A percentile compares a stretch with the other conserved stretches of the same genome.
Evolutionary conservation across 1,140 invertebrate genomes (phyloP).

Genomic region (Drosophila nasuta): DNA sequence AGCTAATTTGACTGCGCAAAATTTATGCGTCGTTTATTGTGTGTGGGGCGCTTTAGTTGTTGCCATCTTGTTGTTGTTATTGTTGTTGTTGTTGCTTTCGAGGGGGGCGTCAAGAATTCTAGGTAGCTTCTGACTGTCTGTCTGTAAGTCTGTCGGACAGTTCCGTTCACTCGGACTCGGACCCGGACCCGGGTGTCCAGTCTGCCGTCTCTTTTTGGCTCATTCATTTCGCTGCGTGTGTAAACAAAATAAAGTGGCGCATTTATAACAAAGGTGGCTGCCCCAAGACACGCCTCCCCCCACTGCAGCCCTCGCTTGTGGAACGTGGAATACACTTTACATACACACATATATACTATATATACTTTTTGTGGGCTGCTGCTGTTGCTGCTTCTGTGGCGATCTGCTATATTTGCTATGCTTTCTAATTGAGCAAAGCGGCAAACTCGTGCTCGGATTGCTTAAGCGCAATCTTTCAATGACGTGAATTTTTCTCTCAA

Average conservation of each 20-base stretch:
- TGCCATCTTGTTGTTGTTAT: constrained; percentile 7
- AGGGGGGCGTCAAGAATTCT: constrained; percentile 16
- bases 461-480: constrained; percentile 48
- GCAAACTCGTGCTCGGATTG: constrained; percentile 68
- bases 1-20: constrained; percentile 74
- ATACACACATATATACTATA: background rate
- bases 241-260: constrained; percentile 81
- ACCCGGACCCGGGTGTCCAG: background rate
- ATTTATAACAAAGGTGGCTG: constrained; percentile 78
- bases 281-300: constrained; percentile 27
- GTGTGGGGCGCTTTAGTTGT: constrained; percentile 5
- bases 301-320: constrained; percentile 14
- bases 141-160: constrained; percentile 15
- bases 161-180: constrained; percentile 6
- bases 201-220: background rate
- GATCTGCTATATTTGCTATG: constrained; percentile 57
- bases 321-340: background rate
- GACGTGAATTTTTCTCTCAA: constrained; percentile 46
- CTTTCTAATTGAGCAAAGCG: constrained; percentile 78
- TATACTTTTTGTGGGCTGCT: constrained; percentile 16
- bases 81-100: background rate
- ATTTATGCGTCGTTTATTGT: constrained; percentile 65
- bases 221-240: constrained; percentile 30
- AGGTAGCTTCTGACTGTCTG: constrained; percentile 21
- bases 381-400: constrained; percentile 7